These are phyloP conservation scores for Anguilla obscura DNA, from an alignment of 2,797 vertebrate genomes.

Conservation along the genomic window DNA sequence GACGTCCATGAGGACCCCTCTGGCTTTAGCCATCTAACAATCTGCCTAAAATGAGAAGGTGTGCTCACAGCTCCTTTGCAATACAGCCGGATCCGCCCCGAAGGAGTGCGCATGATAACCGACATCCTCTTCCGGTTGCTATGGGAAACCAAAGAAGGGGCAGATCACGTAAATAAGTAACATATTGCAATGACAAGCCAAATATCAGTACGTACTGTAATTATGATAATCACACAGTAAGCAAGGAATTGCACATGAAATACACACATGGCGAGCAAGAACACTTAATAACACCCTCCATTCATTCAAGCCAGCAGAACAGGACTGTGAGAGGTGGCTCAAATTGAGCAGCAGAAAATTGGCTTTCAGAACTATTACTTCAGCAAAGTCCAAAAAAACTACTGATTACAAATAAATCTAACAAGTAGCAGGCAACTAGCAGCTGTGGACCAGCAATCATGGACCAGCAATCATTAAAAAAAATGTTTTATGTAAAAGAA, in stretches of 20 bases:
- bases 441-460: not conserved
- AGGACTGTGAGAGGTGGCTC: not conserved
- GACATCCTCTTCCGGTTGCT: conserved; percentile 97
- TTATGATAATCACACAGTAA: not conserved
- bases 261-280: not conserved
- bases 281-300: not conserved
- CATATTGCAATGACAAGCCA: not conserved
- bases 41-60: not conserved
- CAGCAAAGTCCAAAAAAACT: not conserved
- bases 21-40: not conserved
- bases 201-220: not conserved
- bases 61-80: conserved; percentile 98
- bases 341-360: not conserved
- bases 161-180: not conserved
- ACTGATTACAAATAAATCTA: not conserved
- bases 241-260: not conserved
- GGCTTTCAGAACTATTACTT: not conserved
- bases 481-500: not conserved
- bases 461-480: too few species aligned
- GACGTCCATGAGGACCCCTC: not conserved
- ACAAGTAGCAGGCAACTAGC: not conserved
- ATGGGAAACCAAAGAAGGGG: conserved; percentile 55
- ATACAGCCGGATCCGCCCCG: conserved; percentile 95
- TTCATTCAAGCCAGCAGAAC: not conserved
- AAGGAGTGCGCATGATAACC: conserved; percentile 94